phyloP scores from a whole-genome alignment of 2,888 invertebrate genomes.

The Synanthedon tipuliformis region DNA sequence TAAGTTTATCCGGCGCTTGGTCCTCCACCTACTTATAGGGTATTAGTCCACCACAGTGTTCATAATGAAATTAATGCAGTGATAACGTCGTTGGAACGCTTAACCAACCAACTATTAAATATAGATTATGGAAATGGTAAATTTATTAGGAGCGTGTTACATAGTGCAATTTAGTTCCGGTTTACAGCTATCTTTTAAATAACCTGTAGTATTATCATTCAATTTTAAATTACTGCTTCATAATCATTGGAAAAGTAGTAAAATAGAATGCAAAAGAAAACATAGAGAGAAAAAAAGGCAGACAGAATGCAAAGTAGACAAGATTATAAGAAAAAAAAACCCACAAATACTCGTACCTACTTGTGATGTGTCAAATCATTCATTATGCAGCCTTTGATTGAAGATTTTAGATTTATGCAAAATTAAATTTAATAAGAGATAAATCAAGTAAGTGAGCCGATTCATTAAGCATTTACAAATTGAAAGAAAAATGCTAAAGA shows the following conservation, averaged over 20 bases:
- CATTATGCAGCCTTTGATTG: constrained; percentile 40
- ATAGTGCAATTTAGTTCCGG: constrained; percentile 48
- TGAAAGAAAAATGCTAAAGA: constrained; percentile 35
- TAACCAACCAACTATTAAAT: constrained; percentile 47
- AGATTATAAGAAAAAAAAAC: constrained; percentile 36
- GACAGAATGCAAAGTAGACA: constrained; percentile 48
- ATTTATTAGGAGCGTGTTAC: constrained; percentile 47
- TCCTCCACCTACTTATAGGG: no score
- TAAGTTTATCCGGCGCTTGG: no score
- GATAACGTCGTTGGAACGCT: constrained; percentile 57
- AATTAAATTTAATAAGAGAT: constrained; percentile 31
- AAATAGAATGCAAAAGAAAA: constrained; percentile 42
- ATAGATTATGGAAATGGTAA: constrained; percentile 39
- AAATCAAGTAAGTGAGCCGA: constrained; percentile 35
- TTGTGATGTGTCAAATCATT: constrained; percentile 30
- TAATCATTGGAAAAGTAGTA: constrained; percentile 40
- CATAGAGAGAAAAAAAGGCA: constrained; percentile 23
- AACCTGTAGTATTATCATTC: constrained; percentile 31
- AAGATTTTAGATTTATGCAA: constrained; percentile 35
- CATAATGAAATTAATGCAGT: constrained; percentile 39
- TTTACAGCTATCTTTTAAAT: constrained; percentile 26
- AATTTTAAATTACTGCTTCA: constrained; percentile 51
- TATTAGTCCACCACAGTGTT: no score
- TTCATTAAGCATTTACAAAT: constrained; percentile 31
- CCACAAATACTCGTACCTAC: constrained; percentile 28